A percentile compares a stretch with the other conserved stretches of the same genome.
These are phyloP conservation scores for Nycticorax nycticorax DNA, from an alignment of 2,113 vertebrate species.

Conservation along the genomic window DNA sequence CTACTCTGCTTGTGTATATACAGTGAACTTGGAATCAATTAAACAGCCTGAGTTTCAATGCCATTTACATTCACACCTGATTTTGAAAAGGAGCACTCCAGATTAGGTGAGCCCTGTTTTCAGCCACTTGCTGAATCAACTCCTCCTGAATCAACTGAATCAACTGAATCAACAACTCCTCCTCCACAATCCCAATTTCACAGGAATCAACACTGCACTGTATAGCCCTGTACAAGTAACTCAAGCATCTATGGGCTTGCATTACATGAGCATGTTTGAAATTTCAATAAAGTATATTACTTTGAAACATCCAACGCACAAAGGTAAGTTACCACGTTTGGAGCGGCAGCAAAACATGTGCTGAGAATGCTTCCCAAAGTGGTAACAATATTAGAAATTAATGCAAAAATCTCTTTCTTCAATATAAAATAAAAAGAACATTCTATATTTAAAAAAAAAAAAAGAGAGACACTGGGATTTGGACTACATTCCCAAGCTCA, in stretches of 20 bases:
- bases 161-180: too few relatives aligned
- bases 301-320: not conserved
- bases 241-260: not conserved
- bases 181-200: too few relatives aligned
- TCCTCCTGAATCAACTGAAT: not conserved
- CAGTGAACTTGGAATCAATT: not conserved
- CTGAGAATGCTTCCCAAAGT: not conserved
- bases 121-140: not conserved
- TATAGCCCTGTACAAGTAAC: not conserved
- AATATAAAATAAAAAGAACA: not conserved
- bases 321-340: not conserved
- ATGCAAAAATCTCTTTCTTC: not conserved
- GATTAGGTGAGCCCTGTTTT: fast-evolving
- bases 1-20: fast-evolving
- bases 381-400: not conserved
- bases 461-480: not conserved
- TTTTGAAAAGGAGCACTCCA: not conserved
- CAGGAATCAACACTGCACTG: not conserved
- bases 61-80: not conserved
- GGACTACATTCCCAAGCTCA: not conserved
- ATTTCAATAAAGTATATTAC: not conserved
- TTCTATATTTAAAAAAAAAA: not conserved
- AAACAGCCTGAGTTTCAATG: fast-evolving
- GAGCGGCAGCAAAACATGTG: not conserved
- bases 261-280: not conserved